Evolutionary conservation across 1,140 invertebrate genomes (phyloP), one percentile per base, ranked within the genome.

Genomic region (Tachypleus tridentatus): DNA sequence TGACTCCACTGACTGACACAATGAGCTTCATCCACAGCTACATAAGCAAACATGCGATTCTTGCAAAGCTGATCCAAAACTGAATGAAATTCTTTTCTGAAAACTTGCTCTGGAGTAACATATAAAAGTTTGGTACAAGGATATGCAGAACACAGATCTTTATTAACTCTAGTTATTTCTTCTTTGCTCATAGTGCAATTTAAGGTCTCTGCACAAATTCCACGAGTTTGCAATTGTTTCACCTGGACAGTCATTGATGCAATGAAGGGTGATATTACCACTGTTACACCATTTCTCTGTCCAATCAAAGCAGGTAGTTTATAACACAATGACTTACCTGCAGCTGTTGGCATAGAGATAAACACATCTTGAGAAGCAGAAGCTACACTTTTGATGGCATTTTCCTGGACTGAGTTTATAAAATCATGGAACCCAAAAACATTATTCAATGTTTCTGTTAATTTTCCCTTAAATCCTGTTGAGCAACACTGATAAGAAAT

Each of bases 1-100:
- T 98, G 95, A 2, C 95, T 95, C 94, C 94, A 98, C 72, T 97
- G 88, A 74, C 91, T 95, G 0, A 98, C 93, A 81, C 95, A 98
- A 77, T 98, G 95, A 8, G 93, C 95, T 81, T 98, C 96, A 80
- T 98, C 96, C 9, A 98, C 88, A 48, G 85, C 80, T 69, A 87
- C 80, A 70, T 83, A 85, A 5, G 78, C 78, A 7, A 87, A 66
- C 63, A 83, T 78, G 52, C 79, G 76, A 65, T 76, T 76, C 57
- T 80, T 77, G 60, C 78, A 67, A 11, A 86, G 71, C 60, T 76
- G 72, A 64, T 76, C 70, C 65, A 80, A 58, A 69, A 70, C 63
- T 71, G 48, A 51, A 7, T 62, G 8, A 62, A 73, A 70, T n/a
- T 50, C 53, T 47, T 29, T 4, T 11, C 64, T 67, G 50, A 61